Evolutionary conservation across 2,797 vertebrate species (phyloP).

Genomic region (Lutjanus campechanus): DNA sequence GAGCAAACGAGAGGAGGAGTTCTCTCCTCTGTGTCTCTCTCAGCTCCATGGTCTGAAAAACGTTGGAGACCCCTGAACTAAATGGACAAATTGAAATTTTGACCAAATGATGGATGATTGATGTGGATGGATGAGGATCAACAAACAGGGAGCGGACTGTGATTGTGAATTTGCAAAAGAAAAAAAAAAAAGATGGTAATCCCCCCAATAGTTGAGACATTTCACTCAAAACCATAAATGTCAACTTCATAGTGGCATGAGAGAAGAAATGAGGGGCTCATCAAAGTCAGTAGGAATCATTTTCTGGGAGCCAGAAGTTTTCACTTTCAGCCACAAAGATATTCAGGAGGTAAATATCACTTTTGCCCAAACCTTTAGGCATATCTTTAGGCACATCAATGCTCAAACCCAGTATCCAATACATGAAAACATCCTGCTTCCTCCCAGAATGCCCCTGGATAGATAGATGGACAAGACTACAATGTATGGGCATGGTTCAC

Average conservation of each 20-base stretch:
- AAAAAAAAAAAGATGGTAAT: not conserved
- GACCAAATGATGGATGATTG: not conserved
- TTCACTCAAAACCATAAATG: slow-evolving; percentile 13
- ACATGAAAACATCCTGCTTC: not conserved
- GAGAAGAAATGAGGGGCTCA: not conserved
- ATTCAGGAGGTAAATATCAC: not conserved
- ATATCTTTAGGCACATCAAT: not conserved
- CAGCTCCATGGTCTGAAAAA: no score
- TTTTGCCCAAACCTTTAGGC: not conserved
- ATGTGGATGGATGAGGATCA: not conserved
- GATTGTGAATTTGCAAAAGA: not conserved
- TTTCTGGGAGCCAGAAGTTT: not conserved
- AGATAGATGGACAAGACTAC: not conserved
- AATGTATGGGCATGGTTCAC: not conserved
- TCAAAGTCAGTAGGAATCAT: not conserved
- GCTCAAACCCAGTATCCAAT: not conserved
- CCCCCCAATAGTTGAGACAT: not conserved
- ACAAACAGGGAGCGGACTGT: no score
- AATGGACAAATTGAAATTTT: not conserved
- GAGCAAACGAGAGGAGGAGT: no score
- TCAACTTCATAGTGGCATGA: not conserved
- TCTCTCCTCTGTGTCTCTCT: no score
- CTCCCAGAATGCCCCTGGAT: not conserved
- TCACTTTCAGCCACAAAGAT: not conserved
- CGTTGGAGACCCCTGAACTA: not conserved